Base-by-base conservation (phyloP, 2,888 invertebrate species). In the Hirtodrosophila cameraria region DNA sequence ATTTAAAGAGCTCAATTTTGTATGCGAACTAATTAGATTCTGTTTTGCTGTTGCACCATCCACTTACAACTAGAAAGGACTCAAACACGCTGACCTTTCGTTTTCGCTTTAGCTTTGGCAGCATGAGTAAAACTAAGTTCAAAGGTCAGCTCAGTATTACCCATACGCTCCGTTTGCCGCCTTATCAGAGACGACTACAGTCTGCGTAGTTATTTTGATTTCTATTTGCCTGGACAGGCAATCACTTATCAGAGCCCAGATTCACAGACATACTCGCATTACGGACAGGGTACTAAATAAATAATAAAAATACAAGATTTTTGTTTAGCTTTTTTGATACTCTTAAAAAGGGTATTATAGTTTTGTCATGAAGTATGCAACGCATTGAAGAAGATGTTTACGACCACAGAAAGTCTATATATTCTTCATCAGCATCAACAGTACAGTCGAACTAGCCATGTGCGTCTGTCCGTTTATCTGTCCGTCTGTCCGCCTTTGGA, bases 201-300 rank as follows among this genome's bases (percentile, higher is more conserved):
- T 23, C 25, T 12, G 36, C 42, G 41, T 54, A 58, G 65, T 61
- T 63, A 48, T 59, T 64, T 68, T 78, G 78, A 82, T 81, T 81
- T 81, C 78, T 72, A 81, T 67, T 61, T 61, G 52, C 62, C 59
- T 58, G 78, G 78, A 77, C 85, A 75, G 55, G 57, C 65, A 74
- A 75, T 69, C 83, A 79, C 78, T 79, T 82, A 79, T 79, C 71
- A 58, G 48, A 65, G 33, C 53, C 41, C 38, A 66, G 67, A 71
- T 66, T 59, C 68, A 49, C 52, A 54, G 25, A 57, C 48, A 36
- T 9, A 42, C 53, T 30, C n/a, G n/a, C n/a, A n/a, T n/a, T 7
- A 13, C 20, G 23, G 11, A 38, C 39, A 20, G 7, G 42, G 27
- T 12, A 23, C 23, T 75, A 75, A 75, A 75, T 75, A 75, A 75